phyloP scores from a whole-genome alignment of 2,113 vertebrate species.

The Oreochromis aureus region DNA sequence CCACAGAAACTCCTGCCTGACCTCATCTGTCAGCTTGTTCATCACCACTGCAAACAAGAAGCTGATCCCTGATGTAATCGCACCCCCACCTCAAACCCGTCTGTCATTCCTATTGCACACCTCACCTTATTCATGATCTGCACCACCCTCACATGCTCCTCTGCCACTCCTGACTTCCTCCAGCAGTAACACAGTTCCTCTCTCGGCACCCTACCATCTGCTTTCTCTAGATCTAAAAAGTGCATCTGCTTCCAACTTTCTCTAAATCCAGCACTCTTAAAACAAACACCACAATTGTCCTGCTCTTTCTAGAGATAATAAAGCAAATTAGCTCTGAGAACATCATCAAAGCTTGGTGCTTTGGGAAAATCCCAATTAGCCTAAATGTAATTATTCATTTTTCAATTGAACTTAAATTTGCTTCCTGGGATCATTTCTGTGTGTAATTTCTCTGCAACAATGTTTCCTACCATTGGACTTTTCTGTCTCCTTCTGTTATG shows the following conservation, averaged over 20 bases:
- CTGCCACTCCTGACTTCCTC: background rate
- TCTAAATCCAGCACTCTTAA: background rate
- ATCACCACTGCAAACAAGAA: background rate
- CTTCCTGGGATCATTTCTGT: background rate
- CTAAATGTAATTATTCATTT: background rate
- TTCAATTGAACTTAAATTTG: background rate
- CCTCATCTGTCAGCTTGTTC: background rate
- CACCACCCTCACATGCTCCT: background rate
- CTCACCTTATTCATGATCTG: background rate
- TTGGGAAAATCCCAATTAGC: background rate
- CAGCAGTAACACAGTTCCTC: accelerated
- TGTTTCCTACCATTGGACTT: background rate
- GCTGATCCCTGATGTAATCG: background rate
- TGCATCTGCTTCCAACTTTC: background rate
- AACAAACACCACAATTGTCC: background rate
- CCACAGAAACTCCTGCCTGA: background rate
- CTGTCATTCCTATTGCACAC: background rate
- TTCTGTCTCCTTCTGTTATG: too few relatives aligned
- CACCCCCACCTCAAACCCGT: background rate
- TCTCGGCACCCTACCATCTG: accelerated
- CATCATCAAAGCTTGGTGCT: background rate
- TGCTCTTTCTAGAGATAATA: background rate
- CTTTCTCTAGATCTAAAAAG: background rate
- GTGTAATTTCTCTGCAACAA: background rate
- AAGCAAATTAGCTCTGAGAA: background rate